phyloP scores from a whole-genome alignment of 2,888 invertebrate species.

The Dione juno region DNA sequence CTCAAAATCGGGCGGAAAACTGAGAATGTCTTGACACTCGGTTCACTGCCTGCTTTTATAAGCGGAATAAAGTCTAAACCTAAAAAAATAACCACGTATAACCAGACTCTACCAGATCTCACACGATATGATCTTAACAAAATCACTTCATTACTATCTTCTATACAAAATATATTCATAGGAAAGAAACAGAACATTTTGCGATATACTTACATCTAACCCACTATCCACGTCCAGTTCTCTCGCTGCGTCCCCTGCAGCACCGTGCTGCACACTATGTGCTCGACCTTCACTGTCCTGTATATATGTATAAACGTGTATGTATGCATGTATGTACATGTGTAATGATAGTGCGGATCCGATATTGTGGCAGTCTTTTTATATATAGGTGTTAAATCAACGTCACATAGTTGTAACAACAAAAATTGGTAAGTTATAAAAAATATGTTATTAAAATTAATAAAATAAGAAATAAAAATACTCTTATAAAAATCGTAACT shows the following conservation, averaged over 20 bases:
- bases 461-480: too few species aligned
- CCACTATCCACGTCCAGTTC: conserved; percentile 63
- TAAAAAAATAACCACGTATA: too few species aligned
- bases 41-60: too few species aligned
- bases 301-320: conserved; percentile 22
- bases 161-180: neutral
- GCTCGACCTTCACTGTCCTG: conserved; percentile 78
- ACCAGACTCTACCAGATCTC: too few species aligned
- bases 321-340: conserved; percentile 1
- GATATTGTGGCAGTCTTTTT: neutral
- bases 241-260: conserved; percentile 70
- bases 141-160: neutral
- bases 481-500: too few species aligned
- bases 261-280: conserved; percentile 76
- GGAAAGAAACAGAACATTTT: too few species aligned
- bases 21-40: too few species aligned
- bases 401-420: neutral
- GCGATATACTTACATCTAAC: conserved; percentile 62
- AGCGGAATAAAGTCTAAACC: too few species aligned
- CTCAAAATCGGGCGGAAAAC: too few species aligned
- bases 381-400: neutral
- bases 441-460: neutral
- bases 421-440: neutral
- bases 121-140: too few species aligned
- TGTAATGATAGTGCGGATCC: conserved; percentile 32